phyloP scores from a whole-genome alignment of 2,797 vertebrate genomes.

The Anas georgica region DNA sequence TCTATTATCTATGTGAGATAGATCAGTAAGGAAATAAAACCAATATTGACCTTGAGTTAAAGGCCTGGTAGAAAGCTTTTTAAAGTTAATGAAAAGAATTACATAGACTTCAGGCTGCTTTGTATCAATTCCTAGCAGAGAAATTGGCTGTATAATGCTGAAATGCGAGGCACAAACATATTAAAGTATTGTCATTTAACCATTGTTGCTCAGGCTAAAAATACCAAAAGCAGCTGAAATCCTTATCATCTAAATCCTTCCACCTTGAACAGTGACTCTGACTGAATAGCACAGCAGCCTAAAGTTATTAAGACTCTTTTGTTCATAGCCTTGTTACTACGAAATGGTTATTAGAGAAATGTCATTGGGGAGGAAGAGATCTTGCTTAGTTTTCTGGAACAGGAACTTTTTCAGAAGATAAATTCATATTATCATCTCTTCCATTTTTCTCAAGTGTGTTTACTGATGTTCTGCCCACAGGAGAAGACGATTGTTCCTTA shows the following conservation, averaged over 20 bases:
- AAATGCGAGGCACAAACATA: not conserved
- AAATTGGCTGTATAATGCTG: not conserved
- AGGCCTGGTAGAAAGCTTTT: not conserved
- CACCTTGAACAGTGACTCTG: not conserved
- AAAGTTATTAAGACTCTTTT: slow-evolving; percentile 38
- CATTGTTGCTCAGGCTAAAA: slow-evolving; percentile 8
- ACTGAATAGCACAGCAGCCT: not conserved
- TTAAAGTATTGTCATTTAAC: slow-evolving; percentile 14
- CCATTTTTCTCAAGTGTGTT: slow-evolving; percentile 32
- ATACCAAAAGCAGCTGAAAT: not conserved
- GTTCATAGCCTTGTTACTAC: slow-evolving; percentile 17
- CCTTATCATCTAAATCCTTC: not conserved
- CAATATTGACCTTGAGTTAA: not conserved
- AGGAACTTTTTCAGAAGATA: slow-evolving; percentile 53
- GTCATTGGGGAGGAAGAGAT: slow-evolving; percentile 11
- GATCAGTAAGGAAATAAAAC: not conserved
- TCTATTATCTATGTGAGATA: too few relatives aligned
- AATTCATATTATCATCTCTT: slow-evolving; percentile 22
- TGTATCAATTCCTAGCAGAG: not conserved
- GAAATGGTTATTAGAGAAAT: slow-evolving; percentile 48
- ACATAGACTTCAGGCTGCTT: not conserved
- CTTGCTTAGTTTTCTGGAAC: slow-evolving; percentile 45
- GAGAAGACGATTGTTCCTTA: slow-evolving; percentile 32
- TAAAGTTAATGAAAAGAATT: not conserved
- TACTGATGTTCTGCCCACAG: slow-evolving; percentile 26